Conservation (phyloP, 2,888 invertebrate genomes). For the Fragum sueziense region DNA sequence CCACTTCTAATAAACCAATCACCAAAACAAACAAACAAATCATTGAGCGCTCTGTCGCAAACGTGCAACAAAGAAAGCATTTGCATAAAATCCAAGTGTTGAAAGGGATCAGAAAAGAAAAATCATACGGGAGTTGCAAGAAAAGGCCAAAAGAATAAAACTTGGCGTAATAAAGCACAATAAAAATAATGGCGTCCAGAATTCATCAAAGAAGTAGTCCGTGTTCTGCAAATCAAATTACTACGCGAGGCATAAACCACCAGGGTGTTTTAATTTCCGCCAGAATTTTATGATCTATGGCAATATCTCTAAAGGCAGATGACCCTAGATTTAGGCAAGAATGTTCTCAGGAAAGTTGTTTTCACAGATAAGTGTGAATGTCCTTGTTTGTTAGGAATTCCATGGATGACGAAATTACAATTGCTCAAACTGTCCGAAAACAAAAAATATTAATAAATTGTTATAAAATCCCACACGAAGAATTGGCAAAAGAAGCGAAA, state of each 20-base stretch:
- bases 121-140: no score
- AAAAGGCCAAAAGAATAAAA: neutral
- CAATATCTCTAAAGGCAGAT: neutral
- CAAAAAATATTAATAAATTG: no score
- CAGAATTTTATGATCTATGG: constrained; percentile 16
- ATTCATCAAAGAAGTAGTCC: constrained; percentile 4
- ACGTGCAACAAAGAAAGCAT: neutral
- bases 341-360: no score
- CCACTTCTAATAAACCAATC: no score
- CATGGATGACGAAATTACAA: no score
- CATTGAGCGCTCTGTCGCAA: neutral
- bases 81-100: neutral
- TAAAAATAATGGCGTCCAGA: neutral
- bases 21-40: neutral
- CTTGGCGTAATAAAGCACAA: neutral
- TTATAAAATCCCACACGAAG: no score
- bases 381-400: no score
- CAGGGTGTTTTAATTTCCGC: constrained; percentile 12
- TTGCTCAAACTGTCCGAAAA: no score
- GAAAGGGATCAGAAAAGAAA: no score
- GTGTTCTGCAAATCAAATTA: constrained; percentile 8
- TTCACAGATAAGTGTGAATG: no score
- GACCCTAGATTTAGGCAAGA: no score
- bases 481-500: no score
- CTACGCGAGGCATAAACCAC: constrained; percentile 20